Base-by-base conservation (phyloP, 1,140 invertebrate species). In the Drosophila kohkoa region DNA sequence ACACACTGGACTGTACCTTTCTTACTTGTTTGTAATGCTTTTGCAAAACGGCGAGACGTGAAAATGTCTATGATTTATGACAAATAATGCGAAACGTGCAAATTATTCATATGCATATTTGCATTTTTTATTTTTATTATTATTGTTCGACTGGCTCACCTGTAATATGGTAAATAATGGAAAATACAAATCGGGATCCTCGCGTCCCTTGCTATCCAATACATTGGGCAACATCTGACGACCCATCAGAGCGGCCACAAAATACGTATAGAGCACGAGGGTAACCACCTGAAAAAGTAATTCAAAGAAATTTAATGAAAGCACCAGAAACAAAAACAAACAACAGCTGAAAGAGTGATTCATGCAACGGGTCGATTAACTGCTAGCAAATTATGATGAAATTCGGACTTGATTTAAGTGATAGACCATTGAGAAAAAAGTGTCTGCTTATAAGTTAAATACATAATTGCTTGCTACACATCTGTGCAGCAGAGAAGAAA, bases 141-240 rank as follows among this genome's bases (percentile, higher is more conserved):
- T 54, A 46, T 49, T 15, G 13, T 48, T 38, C 11, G 8, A 25
- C 64, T 32, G 11, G 52, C 77, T 88, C 94, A 97, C 97, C 95
- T 98, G 97, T 16, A 99, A 92, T 4, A 97, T 95, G 0, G 98
- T 98, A 90, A 99, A 99, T 38, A 99, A 93, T 1, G 98, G 98
- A 82, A 99, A 97, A 93, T 97, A 99, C 68, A 98, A 95, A 91
- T 99, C 91, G 0, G 96, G 94, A 59, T 95, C 94, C 83, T 96
- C 95, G 77, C 92, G 92, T 35, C 93, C 93, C 41, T 94, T 93
- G 35, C 78, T 76, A 58, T 89, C 77, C 38, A 75, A 6, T 5
- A 93, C 94, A 66, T 94, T 94, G 0, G 95, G 93, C 51, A 98
- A 94, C 92, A 97, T 96, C 92, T 98, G 97, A 30, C 96, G 93